Evolutionary conservation across 2,113 vertebrate species (phyloP).

Genomic region (Ochotona curzoniae): DNA sequence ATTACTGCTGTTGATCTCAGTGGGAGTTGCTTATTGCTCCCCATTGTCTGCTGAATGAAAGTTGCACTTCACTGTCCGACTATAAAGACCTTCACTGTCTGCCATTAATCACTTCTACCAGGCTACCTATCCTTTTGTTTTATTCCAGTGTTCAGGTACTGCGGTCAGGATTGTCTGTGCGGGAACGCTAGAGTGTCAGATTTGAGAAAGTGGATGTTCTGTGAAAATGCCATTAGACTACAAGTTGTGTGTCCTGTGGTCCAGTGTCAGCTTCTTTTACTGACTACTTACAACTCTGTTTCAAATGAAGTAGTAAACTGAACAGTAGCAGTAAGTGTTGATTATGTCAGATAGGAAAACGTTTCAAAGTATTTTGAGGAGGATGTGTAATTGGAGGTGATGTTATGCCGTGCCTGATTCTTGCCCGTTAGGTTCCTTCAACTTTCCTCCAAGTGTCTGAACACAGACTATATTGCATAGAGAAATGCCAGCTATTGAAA

Average conservation of each 20-base stretch:
- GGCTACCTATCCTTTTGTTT: conserved; percentile 4
- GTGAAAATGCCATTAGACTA: neutral
- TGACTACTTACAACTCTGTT: neutral
- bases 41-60: conserved; percentile 44
- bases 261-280: neutral
- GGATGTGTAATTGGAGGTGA: neutral
- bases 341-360: conserved; percentile 30
- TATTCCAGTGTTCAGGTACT: neutral
- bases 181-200: neutral
- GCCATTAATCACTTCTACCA: conserved; percentile 3
- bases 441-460: neutral
- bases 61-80: conserved; percentile 16
- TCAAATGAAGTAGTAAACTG: too few species aligned
- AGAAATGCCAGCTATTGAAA: conserved; percentile 44
- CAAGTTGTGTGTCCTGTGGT: neutral
- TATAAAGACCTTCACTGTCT: conserved; percentile 13
- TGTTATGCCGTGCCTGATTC: neutral
- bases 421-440: neutral
- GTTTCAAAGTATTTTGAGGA: conserved; percentile 50
- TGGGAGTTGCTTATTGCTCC: conserved; percentile 38
- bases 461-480: neutral
- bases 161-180: neutral
- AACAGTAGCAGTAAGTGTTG: neutral
- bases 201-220: conserved; percentile 4
- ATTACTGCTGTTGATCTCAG: conserved; percentile 20